A percentile compares a stretch with the other conserved stretches of the same genome.
These are phyloP conservation scores for Selenia dentaria DNA, from an alignment of 2,888 invertebrate genomes.

Conservation along the genomic window DNA sequence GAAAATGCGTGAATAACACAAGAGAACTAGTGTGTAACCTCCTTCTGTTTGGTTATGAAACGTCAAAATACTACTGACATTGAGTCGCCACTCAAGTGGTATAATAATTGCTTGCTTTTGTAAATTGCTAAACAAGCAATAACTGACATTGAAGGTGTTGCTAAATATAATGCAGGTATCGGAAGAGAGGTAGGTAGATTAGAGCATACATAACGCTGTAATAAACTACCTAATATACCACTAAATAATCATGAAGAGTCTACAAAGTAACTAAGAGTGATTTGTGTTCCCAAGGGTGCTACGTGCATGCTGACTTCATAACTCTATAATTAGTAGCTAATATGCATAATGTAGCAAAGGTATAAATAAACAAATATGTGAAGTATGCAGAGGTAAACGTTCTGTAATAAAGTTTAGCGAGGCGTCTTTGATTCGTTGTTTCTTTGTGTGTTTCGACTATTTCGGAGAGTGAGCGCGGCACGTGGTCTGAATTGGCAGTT, in stretches of 20 bases:
- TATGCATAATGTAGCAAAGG: conserved; percentile 56
- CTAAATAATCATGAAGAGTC: conserved; percentile 49
- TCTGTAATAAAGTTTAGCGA: conserved; percentile 44
- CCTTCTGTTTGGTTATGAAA: conserved; percentile 43
- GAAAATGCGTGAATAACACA: conserved; percentile 23
- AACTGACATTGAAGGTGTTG: conserved; percentile 53
- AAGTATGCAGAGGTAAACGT: conserved; percentile 58
- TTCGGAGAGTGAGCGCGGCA: conserved; percentile 24
- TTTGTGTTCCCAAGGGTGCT: conserved; percentile 63
- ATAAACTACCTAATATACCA: conserved; percentile 44
- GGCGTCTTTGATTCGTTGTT: conserved; percentile 34
- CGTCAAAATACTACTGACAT: conserved; percentile 45
- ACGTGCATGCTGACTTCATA: conserved; percentile 73
- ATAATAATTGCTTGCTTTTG: conserved; percentile 49
- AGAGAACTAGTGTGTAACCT: conserved; percentile 32
- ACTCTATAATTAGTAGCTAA: conserved; percentile 66
- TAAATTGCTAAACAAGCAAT: conserved; percentile 54
- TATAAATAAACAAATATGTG: conserved; percentile 63
- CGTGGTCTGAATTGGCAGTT: conserved; percentile 26
- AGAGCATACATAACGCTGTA: conserved; percentile 38
- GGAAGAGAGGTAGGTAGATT: conserved; percentile 47
- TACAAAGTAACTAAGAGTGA: conserved; percentile 64
- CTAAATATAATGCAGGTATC: conserved; percentile 45
- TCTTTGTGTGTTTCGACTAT: conserved; percentile 31
- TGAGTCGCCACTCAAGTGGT: conserved; percentile 45